Conservation (phyloP, 2,888 invertebrate genomes). For the Steinernema scapterisci region DNA sequence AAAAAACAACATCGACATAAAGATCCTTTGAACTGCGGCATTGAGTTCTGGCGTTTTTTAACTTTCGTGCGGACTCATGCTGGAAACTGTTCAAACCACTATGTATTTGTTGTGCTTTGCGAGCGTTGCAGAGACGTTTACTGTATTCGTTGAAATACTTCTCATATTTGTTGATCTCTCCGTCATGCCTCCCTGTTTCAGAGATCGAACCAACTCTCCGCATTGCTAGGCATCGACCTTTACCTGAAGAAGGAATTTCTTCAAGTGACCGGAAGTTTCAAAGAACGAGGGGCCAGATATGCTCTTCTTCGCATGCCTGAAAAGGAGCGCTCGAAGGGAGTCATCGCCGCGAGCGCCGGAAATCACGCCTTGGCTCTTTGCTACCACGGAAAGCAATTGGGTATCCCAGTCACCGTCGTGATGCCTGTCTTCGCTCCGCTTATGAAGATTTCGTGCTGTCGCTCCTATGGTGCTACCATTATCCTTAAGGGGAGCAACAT, state of each 20-base stretch:
- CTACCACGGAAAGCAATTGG: slow-evolving; percentile 78
- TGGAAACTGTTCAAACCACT: too few species aligned
- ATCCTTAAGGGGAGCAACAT: slow-evolving; percentile 76
- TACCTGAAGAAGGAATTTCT: slow-evolving; percentile 92
- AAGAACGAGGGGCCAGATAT: slow-evolving; percentile 89
- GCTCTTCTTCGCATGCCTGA: slow-evolving; percentile 41
- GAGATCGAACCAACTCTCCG: slow-evolving; percentile 81
- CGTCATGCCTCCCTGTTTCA: slow-evolving; percentile 68
- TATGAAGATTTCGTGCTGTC: slow-evolving; percentile 90
- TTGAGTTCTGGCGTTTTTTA: too few species aligned
- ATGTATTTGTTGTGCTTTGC: too few species aligned
- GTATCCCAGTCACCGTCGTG: slow-evolving; percentile 82
- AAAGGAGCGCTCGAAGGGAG: slow-evolving; percentile 35
- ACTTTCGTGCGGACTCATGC: too few species aligned
- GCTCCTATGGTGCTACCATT: slow-evolving; percentile 82
- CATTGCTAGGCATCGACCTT: slow-evolving; percentile 80
- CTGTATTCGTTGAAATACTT: too few species aligned
- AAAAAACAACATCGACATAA: too few species aligned
- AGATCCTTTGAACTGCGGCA: too few species aligned
- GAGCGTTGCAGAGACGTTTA: too few species aligned
- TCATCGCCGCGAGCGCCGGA: slow-evolving; percentile 71
- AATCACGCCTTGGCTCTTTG: slow-evolving; percentile 87
- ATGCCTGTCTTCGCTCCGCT: slow-evolving; percentile 93
- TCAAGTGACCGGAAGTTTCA: slow-evolving; percentile 93
- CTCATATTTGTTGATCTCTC: neutral